These are phyloP conservation scores for Sinocyclocheilus grahami DNA, from an alignment of 2,113 vertebrate species.

Conservation along the genomic window DNA sequence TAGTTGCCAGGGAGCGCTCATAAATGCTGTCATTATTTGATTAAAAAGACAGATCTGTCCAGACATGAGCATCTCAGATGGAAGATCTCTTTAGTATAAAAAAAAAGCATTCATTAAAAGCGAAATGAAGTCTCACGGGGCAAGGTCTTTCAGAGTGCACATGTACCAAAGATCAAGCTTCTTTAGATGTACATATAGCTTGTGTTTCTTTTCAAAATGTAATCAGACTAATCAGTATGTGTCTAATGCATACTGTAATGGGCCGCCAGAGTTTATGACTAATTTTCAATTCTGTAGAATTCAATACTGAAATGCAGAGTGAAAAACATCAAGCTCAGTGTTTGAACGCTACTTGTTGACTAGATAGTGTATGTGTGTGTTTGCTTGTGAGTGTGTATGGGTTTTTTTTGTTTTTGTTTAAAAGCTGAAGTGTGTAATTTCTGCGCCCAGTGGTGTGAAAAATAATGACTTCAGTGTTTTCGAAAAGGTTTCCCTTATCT, in stretches of 20 bases:
- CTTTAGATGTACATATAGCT: slow-evolving; percentile 61
- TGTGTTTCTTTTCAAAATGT: slow-evolving; percentile 16
- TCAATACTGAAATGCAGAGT: neutral
- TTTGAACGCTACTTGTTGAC: neutral
- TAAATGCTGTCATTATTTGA: slow-evolving; percentile 56
- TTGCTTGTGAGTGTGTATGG: slow-evolving; percentile 12
- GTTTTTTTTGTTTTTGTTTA: slow-evolving; percentile 2
- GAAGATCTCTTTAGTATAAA: neutral
- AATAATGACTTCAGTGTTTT: neutral
- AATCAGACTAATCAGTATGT: slow-evolving; percentile 7
- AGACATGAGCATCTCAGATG: slow-evolving; percentile 39
- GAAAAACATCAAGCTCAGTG: neutral
- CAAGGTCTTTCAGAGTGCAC: slow-evolving; percentile 64
- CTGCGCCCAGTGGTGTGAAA: neutral
- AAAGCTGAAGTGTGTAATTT: slow-evolving; percentile 38
- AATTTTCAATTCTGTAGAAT: neutral
- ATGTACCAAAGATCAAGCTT: slow-evolving; percentile 78
- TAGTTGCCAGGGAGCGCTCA: slow-evolving; percentile 47
- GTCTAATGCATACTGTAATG: neutral
- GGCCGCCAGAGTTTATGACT: neutral
- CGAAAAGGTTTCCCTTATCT: neutral
- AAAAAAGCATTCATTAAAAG: slow-evolving; percentile 28
- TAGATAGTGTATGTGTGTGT: slow-evolving; percentile 23
- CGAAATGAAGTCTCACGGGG: neutral
- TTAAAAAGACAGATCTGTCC: slow-evolving; percentile 51